A percentile compares a stretch with the other conserved stretches of the same genome.
phyloP scores from a whole-genome alignment of 2,113 vertebrate genomes.

The Pongo abelii region DNA sequence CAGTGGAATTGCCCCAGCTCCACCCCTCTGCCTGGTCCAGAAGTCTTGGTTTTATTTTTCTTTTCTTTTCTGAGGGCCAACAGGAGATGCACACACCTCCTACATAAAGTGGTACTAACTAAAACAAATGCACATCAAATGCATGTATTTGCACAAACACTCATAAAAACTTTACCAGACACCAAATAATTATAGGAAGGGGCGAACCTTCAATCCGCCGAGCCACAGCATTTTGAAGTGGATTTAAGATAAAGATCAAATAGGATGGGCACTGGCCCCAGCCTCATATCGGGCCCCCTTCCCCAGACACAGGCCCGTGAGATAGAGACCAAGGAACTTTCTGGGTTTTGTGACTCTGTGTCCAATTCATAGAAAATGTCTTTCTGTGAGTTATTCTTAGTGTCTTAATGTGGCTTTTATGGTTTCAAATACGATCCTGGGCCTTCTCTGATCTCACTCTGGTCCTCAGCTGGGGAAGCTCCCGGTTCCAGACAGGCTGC shows the following conservation, averaged over 20 bases:
- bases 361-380: slow-evolving; percentile 79
- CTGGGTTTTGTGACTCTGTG: slow-evolving; percentile 70
- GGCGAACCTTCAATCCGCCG: slow-evolving; percentile 72
- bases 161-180: slow-evolving; percentile 87
- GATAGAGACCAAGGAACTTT: slow-evolving; percentile 75
- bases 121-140: slow-evolving; percentile 79
- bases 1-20: not conserved
- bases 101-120: slow-evolving; percentile 57
- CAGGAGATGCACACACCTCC: slow-evolving; percentile 69
- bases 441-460: slow-evolving; percentile 8
- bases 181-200: slow-evolving; percentile 84
- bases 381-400: slow-evolving; percentile 59
- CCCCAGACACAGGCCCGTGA: slow-evolving; percentile 49
- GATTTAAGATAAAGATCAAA: slow-evolving; percentile 82
- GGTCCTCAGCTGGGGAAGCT: not conserved
- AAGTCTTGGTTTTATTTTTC: slow-evolving; percentile 29
- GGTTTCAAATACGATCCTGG: slow-evolving; percentile 39
- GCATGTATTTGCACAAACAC: slow-evolving; percentile 83
- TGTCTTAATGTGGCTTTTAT: slow-evolving; percentile 60
- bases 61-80: slow-evolving; percentile 70
- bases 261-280: slow-evolving; percentile 65
- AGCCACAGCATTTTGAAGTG: slow-evolving; percentile 76
- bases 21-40: not conserved
- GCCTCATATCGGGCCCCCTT: slow-evolving; percentile 60
- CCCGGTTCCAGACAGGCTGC: not conserved